These are phyloP conservation scores for Carcharodon carcharias DNA, from an alignment of 2,797 vertebrate genomes.

Conservation along the genomic window DNA sequence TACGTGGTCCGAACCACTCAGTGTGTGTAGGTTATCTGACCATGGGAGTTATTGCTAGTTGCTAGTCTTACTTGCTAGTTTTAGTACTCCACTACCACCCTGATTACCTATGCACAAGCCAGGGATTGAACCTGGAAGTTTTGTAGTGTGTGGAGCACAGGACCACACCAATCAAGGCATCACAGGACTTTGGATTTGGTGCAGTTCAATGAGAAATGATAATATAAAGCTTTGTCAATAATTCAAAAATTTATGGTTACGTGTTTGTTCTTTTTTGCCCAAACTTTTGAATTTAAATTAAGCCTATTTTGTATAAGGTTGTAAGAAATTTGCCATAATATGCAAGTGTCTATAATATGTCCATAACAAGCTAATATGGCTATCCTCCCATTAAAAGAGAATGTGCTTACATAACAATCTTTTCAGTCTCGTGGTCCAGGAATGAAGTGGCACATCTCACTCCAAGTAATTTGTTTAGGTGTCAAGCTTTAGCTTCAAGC, in stretches of 20 bases:
- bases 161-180: not conserved
- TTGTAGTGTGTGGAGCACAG: not conserved
- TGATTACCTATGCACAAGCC: not conserved
- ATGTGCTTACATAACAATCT: not conserved
- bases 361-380: not conserved
- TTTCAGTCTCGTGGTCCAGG: not conserved
- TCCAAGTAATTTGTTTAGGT: not conserved
- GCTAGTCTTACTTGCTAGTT: not conserved
- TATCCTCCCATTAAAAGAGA: not conserved
- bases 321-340: not conserved
- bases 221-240: not conserved
- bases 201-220: not conserved
- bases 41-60: not conserved
- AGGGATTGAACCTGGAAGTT: not conserved
- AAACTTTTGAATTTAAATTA: not conserved
- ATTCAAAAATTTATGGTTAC: not conserved
- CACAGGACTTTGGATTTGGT: not conserved
- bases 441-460: not conserved
- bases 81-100: not conserved
- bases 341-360: not conserved
- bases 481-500: not conserved
- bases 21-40: not conserved
- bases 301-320: not conserved
- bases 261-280: not conserved
- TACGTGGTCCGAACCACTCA: not conserved